Evolutionary conservation across 2,113 vertebrate species (phyloP).

Genomic region (human (Homo sapiens)): GRCh38 chr6:99241001-99241500

Average conservation of each 20-base stretch:
- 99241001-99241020: background rate
- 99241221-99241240: background rate
- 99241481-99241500: constrained; percentile 18
- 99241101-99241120: background rate
- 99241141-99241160: background rate
- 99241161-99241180: background rate
- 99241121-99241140: background rate
- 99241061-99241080: background rate
- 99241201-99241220: constrained; percentile 21
- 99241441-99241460: background rate
- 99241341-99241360: background rate
- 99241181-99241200: background rate
- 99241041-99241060: background rate
- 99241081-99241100: background rate
- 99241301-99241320: background rate
- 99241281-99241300: background rate
- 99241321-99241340: background rate
- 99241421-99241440: background rate
- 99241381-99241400: background rate
- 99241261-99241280: background rate
- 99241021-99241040: background rate
- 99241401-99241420: background rate
- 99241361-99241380: background rate
- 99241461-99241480: background rate
- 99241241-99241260: background rate